A percentile compares a stretch with the other conserved stretches of the same genome.
Conservation (phyloP, 2,888 invertebrate species). For the Epicampocera succincta region DNA sequence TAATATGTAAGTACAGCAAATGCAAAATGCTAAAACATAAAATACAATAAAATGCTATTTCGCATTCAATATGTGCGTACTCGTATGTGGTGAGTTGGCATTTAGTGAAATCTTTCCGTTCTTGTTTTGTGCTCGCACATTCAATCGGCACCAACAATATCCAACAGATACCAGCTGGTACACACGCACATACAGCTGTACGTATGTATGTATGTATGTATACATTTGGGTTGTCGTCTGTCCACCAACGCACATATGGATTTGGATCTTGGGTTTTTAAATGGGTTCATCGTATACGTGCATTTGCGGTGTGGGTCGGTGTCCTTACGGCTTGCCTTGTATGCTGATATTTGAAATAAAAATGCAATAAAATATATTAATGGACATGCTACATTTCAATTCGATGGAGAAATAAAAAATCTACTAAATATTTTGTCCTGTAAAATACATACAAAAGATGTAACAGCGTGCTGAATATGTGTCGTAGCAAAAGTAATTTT, state of each 20-base stretch:
- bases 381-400: slow-evolving; percentile 65
- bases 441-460: slow-evolving; percentile 30
- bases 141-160: slow-evolving; percentile 28
- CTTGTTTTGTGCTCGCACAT: background rate
- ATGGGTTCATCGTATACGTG: background rate
- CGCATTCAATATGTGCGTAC: slow-evolving; percentile 14
- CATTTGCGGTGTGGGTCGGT: background rate
- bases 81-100: slow-evolving; percentile 2
- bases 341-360: slow-evolving; percentile 58
- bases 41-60: slow-evolving; percentile 24
- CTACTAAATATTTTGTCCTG: slow-evolving; percentile 10
- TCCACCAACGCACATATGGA: background rate
- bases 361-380: slow-evolving; percentile 66
- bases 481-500: slow-evolving; percentile 36
- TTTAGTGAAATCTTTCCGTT: slow-evolving; percentile 14
- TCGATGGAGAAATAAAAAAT: slow-evolving; percentile 35
- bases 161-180: slow-evolving; percentile 3
- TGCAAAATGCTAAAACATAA: slow-evolving; percentile 40
- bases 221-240: background rate
- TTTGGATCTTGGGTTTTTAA: background rate
- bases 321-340: slow-evolving; percentile 6
- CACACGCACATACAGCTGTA: background rate
- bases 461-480: slow-evolving; percentile 36
- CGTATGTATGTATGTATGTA: too few species aligned
- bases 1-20: slow-evolving; percentile 1